Evolutionary conservation across 1,140 invertebrate species (phyloP).

Genomic region (Caenorhabditis inopinata): DNA sequence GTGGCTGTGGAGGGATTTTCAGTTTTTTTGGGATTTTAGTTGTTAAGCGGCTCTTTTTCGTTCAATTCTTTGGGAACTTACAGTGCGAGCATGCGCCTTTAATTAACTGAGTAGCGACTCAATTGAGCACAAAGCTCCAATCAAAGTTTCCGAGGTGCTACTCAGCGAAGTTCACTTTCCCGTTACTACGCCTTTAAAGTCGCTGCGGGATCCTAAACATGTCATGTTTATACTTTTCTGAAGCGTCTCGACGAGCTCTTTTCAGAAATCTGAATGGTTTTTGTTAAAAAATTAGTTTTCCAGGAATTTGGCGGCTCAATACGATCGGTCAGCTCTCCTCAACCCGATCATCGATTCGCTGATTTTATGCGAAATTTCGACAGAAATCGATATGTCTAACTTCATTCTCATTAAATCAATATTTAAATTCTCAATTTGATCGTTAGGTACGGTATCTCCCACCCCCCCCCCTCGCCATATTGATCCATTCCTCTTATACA

Average conservation of each 20-base stretch:
- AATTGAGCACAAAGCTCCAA: background rate
- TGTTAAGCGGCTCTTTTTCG: too few species aligned
- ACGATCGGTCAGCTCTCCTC: background rate
- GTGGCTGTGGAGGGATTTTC: too few species aligned
- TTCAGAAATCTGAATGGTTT: background rate
- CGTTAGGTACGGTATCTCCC: too few species aligned
- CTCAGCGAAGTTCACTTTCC: background rate
- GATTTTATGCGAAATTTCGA: conserved; percentile 39
- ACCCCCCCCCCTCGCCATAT: too few species aligned
- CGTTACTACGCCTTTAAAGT: background rate
- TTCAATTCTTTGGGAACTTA: too few species aligned
- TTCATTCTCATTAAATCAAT: too few species aligned
- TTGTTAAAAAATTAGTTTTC: background rate
- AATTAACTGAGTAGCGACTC: too few species aligned
- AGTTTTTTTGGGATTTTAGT: too few species aligned
- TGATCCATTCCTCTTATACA: too few species aligned
- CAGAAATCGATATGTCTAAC: conserved; percentile 36
- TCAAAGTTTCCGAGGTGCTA: background rate
- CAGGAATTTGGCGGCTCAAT: background rate
- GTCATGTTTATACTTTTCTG: background rate
- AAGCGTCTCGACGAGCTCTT: background rate
- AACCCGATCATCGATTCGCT: background rate
- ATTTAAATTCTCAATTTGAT: too few species aligned
- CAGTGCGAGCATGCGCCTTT: too few species aligned
- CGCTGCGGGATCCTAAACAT: background rate